Evolutionary conservation across 2,888 invertebrate genomes (phyloP).

Genomic region (Melinopterus prodromus): DNA sequence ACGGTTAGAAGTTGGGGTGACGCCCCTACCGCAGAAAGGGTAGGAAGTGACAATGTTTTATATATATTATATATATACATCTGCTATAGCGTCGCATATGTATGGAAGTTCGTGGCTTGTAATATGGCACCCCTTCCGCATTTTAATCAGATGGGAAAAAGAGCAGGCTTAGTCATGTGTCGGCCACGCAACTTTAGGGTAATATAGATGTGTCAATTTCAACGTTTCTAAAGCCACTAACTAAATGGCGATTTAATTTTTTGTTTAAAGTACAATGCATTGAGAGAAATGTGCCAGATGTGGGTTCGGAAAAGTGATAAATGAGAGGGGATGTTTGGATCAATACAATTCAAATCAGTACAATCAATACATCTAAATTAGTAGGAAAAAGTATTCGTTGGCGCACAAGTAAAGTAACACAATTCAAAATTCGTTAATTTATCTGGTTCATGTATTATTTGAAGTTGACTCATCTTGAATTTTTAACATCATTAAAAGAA

Average conservation of each 20-base stretch:
- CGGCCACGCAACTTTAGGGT: neutral
- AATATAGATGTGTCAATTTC: neutral
- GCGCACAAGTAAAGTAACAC: too few species aligned
- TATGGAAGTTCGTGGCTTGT: neutral
- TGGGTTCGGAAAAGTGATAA: neutral
- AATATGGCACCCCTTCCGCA: constrained; percentile 25
- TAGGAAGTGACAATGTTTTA: constrained; percentile 58
- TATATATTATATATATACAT: constrained; percentile 45
- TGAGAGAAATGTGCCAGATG: neutral
- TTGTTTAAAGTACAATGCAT: neutral
- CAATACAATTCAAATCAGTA: too few species aligned
- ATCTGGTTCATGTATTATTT: too few species aligned
- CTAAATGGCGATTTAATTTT: neutral
- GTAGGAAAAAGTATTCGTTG: too few species aligned
- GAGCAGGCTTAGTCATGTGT: constrained; percentile 24
- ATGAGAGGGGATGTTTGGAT: too few species aligned
- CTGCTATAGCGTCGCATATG: constrained; percentile 45
- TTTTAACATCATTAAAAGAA: too few species aligned
- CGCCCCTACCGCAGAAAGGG: constrained; percentile 52
- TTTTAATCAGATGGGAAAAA: constrained; percentile 29
- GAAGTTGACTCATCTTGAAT: too few species aligned
- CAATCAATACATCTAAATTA: too few species aligned
- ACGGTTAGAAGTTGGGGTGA: constrained; percentile 47
- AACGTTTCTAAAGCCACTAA: neutral
- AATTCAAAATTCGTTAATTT: too few species aligned